Conservation (phyloP, 92 coral and sea anemone genomes). For the Muricea muricata region DNA sequence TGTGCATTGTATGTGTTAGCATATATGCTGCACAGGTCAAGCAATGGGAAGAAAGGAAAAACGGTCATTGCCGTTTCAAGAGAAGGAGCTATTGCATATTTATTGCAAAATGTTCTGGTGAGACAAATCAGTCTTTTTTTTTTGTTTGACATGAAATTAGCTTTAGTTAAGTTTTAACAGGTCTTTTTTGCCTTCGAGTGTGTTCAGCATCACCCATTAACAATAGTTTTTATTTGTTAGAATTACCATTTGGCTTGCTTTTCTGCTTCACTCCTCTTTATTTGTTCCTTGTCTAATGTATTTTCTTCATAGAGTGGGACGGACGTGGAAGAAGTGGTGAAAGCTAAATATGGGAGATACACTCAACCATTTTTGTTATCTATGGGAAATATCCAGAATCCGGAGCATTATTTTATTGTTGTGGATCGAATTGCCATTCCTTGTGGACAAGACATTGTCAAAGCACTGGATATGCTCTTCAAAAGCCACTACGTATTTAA, state of each 20-base stretch:
- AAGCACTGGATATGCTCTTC: background rate
- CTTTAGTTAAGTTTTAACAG: too few species aligned
- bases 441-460: background rate
- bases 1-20: conserved; percentile 15
- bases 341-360: background rate
- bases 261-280: background rate
- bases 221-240: too few species aligned
- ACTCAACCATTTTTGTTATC: conserved; percentile 15
- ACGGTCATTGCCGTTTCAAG: background rate
- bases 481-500: conserved; percentile 11
- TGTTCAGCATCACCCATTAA: background rate
- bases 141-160: too few species aligned
- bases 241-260: background rate
- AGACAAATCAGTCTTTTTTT: background rate
- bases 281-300: background rate
- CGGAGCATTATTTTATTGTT: background rate
- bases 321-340: background rate
- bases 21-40: background rate
- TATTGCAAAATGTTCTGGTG: background rate
- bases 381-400: background rate
- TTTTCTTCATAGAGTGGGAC: background rate
- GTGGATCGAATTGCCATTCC: background rate
- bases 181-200: too few species aligned
- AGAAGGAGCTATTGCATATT: background rate
- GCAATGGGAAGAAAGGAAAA: background rate